Evolutionary conservation across 2,113 vertebrate genomes (phyloP).

Genomic region (Amphilophus citrinellus): DNA sequence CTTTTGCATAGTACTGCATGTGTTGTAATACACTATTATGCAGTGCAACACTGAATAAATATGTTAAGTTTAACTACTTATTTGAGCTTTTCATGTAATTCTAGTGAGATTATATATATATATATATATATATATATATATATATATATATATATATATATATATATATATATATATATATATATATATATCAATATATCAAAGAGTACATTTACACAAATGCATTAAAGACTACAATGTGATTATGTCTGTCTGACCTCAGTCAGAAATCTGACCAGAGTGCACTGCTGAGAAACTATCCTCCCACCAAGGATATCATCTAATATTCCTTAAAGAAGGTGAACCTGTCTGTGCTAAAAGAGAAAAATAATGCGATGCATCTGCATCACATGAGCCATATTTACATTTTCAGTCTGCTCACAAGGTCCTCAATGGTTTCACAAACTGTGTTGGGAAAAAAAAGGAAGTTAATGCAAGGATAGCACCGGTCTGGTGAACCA

Average conservation of each 20-base stretch:
- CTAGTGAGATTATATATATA: background rate
- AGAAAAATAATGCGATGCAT: background rate
- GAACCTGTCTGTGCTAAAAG: background rate
- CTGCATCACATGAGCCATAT: background rate
- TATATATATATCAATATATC: background rate
- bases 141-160: too few species aligned
- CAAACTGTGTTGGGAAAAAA: background rate
- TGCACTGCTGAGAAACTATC: slow-evolving; percentile 13
- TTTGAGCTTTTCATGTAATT: background rate
- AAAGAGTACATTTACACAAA: slow-evolving; percentile 3
- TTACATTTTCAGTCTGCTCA: background rate
- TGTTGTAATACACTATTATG: background rate
- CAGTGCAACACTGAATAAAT: background rate
- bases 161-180: background rate
- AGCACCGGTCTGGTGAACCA: background rate
- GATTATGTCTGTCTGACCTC: slow-evolving; percentile 8
- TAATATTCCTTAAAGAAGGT: background rate
- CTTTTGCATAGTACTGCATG: background rate
- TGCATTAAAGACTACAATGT: background rate
- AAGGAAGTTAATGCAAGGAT: background rate
- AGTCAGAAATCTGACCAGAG: slow-evolving; percentile 1
- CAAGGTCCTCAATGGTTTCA: too few species aligned
- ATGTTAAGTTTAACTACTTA: background rate
- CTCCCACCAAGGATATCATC: background rate
- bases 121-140: too few species aligned